A percentile compares a stretch with the other conserved stretches of the same genome.
These are phyloP conservation scores for Ctenosaura bakeri DNA, from an alignment of 2,797 vertebrate species.

Conservation along the genomic window DNA sequence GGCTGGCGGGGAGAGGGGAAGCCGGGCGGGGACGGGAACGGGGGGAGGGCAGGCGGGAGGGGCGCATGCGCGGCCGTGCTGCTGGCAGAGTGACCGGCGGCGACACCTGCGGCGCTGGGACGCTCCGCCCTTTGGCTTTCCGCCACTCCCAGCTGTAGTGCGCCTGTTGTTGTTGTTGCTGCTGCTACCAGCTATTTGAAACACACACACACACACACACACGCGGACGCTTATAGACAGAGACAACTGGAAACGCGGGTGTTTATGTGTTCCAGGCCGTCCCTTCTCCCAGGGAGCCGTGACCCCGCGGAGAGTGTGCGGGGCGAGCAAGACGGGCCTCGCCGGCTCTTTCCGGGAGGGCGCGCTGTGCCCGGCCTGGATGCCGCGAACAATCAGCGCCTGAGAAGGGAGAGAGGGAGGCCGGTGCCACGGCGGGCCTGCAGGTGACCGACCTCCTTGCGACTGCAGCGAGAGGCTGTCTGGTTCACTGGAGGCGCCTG, in stretches of 20 bases:
- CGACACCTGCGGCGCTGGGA: constrained; percentile 39
- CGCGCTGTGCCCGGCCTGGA: neutral
- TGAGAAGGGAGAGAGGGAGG: neutral
- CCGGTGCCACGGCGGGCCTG: too few relatives aligned
- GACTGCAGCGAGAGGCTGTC: too few relatives aligned
- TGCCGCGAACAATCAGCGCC: too few relatives aligned
- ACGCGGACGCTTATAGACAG: neutral
- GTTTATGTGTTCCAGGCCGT: too few relatives aligned
- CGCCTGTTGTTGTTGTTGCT: neutral
- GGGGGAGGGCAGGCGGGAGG: neutral
- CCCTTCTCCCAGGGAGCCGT: too few relatives aligned
- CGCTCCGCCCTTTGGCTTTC: constrained; percentile 6
- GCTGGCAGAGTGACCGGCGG: neutral
- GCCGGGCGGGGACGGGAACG: neutral
- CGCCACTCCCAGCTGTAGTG: neutral
- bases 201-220: neutral
- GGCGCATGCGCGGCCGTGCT: constrained; percentile 27
- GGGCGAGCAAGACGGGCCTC: too few relatives aligned
- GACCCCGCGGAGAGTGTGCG: too few relatives aligned
- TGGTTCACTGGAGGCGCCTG: too few relatives aligned
- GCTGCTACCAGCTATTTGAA: too few relatives aligned
- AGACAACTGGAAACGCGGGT: too few relatives aligned
- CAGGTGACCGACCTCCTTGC: too few relatives aligned
- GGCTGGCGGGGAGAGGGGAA: neutral
- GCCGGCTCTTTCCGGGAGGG: neutral